A percentile compares a stretch with the other conserved stretches of the same genome.
Conservation (phyloP, 2,113 vertebrate genomes). For the Grantiella picta region DNA sequence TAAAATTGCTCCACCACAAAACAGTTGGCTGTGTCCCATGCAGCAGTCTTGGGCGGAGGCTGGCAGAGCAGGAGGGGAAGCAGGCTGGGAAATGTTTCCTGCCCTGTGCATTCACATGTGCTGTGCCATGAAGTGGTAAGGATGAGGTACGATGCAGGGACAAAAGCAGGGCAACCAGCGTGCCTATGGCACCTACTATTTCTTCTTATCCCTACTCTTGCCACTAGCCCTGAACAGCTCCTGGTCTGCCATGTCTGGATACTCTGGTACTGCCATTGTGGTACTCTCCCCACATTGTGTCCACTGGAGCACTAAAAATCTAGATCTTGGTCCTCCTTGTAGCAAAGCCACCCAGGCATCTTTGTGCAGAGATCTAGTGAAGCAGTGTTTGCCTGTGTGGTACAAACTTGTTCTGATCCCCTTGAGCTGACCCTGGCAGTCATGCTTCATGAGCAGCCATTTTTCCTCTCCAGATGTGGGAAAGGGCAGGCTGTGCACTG, state of each 20-base stretch:
- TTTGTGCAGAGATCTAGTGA: background rate
- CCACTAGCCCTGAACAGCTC: background rate
- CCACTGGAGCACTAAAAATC: background rate
- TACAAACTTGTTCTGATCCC: background rate
- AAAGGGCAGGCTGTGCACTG: background rate
- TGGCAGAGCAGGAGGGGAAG: background rate
- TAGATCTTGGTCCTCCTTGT: background rate
- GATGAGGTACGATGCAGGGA: background rate
- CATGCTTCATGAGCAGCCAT: background rate
- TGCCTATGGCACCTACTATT: background rate
- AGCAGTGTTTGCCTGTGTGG: background rate
- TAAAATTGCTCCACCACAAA: background rate
- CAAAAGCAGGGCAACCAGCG: background rate
- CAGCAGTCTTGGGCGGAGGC: background rate
- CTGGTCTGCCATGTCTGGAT: background rate
- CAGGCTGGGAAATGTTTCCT: background rate
- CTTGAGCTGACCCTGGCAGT: background rate
- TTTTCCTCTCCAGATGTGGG: background rate
- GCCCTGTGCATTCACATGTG: fast-evolving
- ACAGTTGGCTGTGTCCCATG: background rate
- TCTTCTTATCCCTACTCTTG: background rate
- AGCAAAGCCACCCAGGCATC: background rate
- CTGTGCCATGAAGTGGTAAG: background rate
- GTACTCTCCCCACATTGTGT: background rate
- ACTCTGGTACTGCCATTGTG: background rate